Evolutionary conservation across 2,113 vertebrate genomes (phyloP).

Genomic region (Tenrec ecaudatus): DNA sequence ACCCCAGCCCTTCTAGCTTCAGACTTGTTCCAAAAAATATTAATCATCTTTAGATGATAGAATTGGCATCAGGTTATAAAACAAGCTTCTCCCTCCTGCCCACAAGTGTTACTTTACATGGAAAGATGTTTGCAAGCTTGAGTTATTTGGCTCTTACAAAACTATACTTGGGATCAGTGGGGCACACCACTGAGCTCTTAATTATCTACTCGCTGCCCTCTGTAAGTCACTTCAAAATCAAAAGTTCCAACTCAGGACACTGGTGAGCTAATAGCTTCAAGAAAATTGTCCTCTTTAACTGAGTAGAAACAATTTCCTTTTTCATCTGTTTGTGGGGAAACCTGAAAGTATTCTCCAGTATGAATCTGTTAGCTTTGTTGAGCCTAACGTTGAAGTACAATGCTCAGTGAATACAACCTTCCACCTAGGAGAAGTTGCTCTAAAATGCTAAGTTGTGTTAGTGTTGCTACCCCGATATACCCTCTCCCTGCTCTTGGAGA

Average conservation of each 20-base stretch:
- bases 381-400: background rate
- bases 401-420: background rate
- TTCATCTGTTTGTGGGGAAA: background rate
- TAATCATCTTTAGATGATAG: too few relatives aligned
- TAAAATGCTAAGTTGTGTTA: rapidly evolving
- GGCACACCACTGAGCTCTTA: background rate
- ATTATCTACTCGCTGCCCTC: background rate
- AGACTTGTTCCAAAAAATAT: too few relatives aligned
- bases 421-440: rapidly evolving
- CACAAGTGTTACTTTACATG: background rate
- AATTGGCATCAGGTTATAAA: background rate
- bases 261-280: background rate
- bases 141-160: background rate
- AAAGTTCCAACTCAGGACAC: background rate
- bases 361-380: too few relatives aligned
- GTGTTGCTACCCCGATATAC: background rate
- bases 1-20: too few relatives aligned
- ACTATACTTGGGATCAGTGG: background rate
- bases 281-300: background rate
- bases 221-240: background rate
- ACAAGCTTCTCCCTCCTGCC: background rate
- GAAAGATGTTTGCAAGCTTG: background rate
- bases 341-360: background rate
- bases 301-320: background rate
- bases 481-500: background rate